A percentile compares a stretch with the other conserved stretches of the same genome.
Conservation (phyloP, 2,888 invertebrate genomes). For the Ophraella communa region DNA sequence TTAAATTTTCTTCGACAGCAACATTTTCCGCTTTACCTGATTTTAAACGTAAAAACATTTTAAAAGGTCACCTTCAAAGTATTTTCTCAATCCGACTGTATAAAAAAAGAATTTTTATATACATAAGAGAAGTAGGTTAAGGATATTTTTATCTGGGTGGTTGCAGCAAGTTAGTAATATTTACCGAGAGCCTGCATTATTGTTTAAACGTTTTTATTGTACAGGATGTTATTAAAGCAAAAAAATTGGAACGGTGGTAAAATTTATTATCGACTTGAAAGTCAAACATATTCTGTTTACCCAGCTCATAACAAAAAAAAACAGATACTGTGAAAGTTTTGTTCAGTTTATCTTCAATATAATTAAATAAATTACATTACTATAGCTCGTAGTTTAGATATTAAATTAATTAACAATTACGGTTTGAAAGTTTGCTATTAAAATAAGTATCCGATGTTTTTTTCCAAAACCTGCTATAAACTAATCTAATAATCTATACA, state of each 20-base stretch:
- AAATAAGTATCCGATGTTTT: too few relatives aligned
- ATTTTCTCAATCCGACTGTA: conserved; percentile 11
- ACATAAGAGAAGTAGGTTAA: conserved; percentile 14
- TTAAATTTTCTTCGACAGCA: not conserved
- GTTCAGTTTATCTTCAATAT: not conserved
- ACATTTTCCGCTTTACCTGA: not conserved
- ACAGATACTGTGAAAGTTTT: conserved; percentile 18
- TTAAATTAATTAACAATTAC: too few relatives aligned
- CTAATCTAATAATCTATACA: too few relatives aligned
- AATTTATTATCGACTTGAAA: conserved; percentile 21
- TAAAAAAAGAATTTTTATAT: conserved; percentile 7
- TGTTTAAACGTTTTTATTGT: conserved; percentile 25
- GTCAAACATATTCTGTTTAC: conserved; percentile 16
- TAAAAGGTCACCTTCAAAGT: conserved; percentile 4
- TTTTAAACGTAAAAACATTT: not conserved
- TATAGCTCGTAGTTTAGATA: too few relatives aligned
- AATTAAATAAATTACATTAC: not conserved
- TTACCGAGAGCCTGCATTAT: conserved; percentile 11
- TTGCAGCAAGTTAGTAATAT: conserved; percentile 21
- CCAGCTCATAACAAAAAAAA: conserved; percentile 18
- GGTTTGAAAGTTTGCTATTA: too few relatives aligned
- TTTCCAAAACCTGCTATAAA: too few relatives aligned
- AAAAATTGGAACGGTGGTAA: conserved; percentile 27
- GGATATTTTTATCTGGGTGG: conserved; percentile 17
- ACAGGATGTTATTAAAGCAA: conserved; percentile 24